Evolutionary conservation across 1,140 invertebrate genomes (phyloP), one percentile per base, ranked within the genome.

Genomic region (Pseudomyrmex dendroicus): DNA sequence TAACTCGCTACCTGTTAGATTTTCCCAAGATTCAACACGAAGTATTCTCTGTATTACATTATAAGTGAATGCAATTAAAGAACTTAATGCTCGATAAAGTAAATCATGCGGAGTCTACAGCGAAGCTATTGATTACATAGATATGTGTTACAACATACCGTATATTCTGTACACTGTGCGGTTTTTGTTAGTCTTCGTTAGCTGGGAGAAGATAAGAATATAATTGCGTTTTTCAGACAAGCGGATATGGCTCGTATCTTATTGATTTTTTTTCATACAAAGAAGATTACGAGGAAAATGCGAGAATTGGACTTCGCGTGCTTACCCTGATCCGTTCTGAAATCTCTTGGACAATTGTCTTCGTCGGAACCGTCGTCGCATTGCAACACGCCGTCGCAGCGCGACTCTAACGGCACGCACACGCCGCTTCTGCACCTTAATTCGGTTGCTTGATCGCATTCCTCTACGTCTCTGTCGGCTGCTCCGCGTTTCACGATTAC

Each of bases 341-440:
- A 52, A n/a, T 74, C 82, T n/a, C 0, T n/a, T n/a, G 3, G 73
- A 73, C 94, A 95, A 20, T 91, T 92, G 7, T 88, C 35, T 91
- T 96, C 95, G 87, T 96, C 95, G 22, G 94, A 94, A 48, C 91
- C 90, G 77, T 96, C 95, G 7, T 84, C 73, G 88, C 96, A 96
- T 74, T 96, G 94, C n/a, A 73, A 2, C 0, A 87, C 56, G 22
- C 93, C 91, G 62, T 95, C 92, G 84, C 95, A 95, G 20, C 93
- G 92, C 17, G 91, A 92, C 66, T 94, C 91, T 84, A 93, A 86
- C 56, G 94, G 91, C 54, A 96, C 94, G 91, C 96, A 96, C 76
- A 91, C 86, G 59, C 95, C 95, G 82, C 93, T 92, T 82, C 87
- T 91, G 86, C 93, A 94, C 54, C 67, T 89, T 67, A 93, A 85